phyloP scores from a whole-genome alignment of 2,888 invertebrate species.

The Salticus scenicus region DNA sequence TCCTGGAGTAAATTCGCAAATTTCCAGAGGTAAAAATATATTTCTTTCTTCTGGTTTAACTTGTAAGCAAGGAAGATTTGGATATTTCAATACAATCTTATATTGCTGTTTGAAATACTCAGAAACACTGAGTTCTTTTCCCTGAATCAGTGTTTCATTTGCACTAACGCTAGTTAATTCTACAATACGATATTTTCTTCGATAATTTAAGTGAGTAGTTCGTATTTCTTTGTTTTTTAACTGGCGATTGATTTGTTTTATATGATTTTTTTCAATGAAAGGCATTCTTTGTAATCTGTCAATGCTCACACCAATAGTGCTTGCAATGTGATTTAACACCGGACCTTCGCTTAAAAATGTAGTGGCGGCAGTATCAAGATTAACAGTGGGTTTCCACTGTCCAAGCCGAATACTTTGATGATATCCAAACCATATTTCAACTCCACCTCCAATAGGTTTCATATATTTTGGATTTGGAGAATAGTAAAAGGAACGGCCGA shows the following conservation, averaged over 20 bases:
- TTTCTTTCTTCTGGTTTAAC: constrained; percentile 26
- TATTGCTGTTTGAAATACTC: constrained; percentile 48
- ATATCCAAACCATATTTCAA: constrained; percentile 57
- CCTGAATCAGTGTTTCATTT: background rate
- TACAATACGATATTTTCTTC: constrained; percentile 25
- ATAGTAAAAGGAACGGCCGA: constrained; percentile 53
- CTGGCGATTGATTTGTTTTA: constrained; percentile 76
- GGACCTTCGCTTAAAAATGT: constrained; percentile 28
- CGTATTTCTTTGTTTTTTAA: constrained; percentile 75
- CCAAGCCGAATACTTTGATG: constrained; percentile 50
- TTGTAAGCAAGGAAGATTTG: constrained; percentile 54
- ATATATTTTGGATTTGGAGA: background rate
- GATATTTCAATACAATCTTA: constrained; percentile 24
- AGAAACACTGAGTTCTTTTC: background rate
- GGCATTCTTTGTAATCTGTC: background rate
- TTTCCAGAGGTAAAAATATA: constrained; percentile 47
- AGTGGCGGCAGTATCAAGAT: constrained; percentile 46
- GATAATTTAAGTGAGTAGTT: constrained; percentile 32
- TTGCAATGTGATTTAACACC: constrained; percentile 22
- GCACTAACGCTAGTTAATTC: constrained; percentile 22
- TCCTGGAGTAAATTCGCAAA: constrained; percentile 37
- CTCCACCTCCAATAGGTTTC: constrained; percentile 20
- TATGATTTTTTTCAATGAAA: no score
- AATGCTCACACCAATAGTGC: background rate
- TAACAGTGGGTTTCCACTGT: constrained; percentile 38